Evolutionary conservation across 2,888 invertebrate species (phyloP), one percentile per base, ranked within the genome.

Genomic region (Lasioglossum lativentre): DNA sequence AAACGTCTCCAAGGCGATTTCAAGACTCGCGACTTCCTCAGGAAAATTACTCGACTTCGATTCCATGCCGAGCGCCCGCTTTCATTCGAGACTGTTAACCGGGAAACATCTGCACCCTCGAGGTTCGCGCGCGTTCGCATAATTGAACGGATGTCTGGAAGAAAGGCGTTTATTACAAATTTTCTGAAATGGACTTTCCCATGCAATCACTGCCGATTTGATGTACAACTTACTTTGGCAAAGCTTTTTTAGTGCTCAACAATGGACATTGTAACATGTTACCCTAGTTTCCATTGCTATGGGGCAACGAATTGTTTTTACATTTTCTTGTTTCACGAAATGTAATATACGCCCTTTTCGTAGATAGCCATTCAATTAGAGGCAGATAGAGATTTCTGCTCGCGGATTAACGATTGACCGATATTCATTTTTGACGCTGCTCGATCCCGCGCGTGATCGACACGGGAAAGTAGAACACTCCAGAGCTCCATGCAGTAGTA

Each of bases 1-100:
- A 45, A 83, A 70, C 59, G 77, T 83, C 73, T 70, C 66, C 52
- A 40, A 73, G 68, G 59, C 81, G 42, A 73, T 52, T 27, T 45
- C 38, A n/a, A 34, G 74, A 38, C 52, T 38, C 34, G 38, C 30
- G 73, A 73, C 47, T 73, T 56, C 56, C 52, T n/a, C 34, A 6
- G 38, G 52, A 72, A 47, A 72, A 72, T 47, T 30, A 30, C 40
- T 40, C 40, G n/a, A 19, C 40, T 68, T 23, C 68, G 38, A 38
- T 68, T n/a, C 68, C 38, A 38, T n/a, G 3, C 38, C 12, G 63
- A 68, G 23, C 68, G 8, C 10, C 34, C 3, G 23, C 23, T 38
- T 12, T 38, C 38, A 23, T 12, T 38, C 68, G 23, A 23, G 38
- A 23, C 38, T 34, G 23, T 66, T 38, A 34, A 38, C 66, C 19